A percentile compares a stretch with the other conserved stretches of the same genome.
Conservation (phyloP, 2,797 vertebrate genomes). For the Geotrypetes seraphini region DNA sequence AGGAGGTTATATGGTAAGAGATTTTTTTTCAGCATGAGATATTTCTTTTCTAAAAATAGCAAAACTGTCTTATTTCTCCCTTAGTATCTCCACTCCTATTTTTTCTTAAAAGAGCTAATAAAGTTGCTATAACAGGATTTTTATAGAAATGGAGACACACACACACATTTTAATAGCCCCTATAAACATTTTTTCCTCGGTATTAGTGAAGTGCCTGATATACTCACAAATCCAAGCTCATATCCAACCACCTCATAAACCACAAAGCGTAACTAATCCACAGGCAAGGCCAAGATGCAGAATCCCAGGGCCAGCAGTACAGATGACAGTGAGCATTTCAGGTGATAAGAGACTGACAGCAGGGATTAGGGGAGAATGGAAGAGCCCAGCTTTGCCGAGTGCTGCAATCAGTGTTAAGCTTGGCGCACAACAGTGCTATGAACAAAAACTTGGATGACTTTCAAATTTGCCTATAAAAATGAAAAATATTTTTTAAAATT, state of each 20-base stretch:
- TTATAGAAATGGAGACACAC: no score
- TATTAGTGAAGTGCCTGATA: conserved; percentile 4
- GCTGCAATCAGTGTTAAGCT: no score
- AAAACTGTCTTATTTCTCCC: conserved; percentile 23
- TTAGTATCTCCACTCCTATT: background rate
- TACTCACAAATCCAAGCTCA: background rate
- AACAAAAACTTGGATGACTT: no score
- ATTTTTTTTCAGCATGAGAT: conserved; percentile 19
- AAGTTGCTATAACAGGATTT: no score
- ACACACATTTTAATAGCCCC: background rate
- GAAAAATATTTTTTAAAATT: no score
- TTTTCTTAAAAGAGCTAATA: no score
- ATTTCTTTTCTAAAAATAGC: conserved; percentile 17
- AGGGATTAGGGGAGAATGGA: background rate
- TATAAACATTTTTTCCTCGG: background rate
- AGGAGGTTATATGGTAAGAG: conserved; percentile 2
- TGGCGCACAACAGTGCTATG: no score
- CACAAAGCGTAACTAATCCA: background rate
- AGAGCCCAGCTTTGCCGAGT: background rate
- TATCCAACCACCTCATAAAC: conserved; percentile 2
- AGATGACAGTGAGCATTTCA: background rate
- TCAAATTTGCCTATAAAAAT: no score
- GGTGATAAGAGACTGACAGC: background rate
- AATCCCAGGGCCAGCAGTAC: background rate
- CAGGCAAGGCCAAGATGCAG: background rate